Evolutionary conservation across 2,797 vertebrate genomes (phyloP).

Genomic region (Hemibagrus guttatus): DNA sequence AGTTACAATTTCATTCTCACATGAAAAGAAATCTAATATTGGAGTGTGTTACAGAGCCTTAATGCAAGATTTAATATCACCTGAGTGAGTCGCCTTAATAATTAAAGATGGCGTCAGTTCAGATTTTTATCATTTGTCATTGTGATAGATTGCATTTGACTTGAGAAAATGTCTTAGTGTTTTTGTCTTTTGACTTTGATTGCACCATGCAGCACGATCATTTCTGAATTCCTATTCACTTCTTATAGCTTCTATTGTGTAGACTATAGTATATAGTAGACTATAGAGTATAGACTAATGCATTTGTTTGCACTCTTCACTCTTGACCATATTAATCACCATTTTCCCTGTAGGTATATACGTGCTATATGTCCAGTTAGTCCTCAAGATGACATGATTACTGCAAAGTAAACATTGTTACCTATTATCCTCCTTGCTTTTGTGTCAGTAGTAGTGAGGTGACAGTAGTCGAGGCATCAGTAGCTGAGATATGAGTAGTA

Average conservation of each 20-base stretch:
- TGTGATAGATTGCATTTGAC: neutral
- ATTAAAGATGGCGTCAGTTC: conserved; percentile 2
- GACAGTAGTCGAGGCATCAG: no score
- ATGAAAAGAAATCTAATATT: neutral
- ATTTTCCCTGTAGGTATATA: neutral
- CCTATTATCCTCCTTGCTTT: conserved; percentile 8
- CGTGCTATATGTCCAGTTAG: neutral
- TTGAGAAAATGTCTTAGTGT: neutral
- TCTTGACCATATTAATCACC: neutral
- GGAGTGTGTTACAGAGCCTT: neutral
- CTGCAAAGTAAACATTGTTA: neutral
- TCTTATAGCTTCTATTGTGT: neutral
- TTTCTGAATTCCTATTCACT: neutral
- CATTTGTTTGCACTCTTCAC: neutral
- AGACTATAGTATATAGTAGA: no score
- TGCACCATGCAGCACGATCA: neutral
- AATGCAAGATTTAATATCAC: conserved; percentile 10
- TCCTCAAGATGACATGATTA: neutral
- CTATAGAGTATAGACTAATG: no score
- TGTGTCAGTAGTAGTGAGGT: no score
- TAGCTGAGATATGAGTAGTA: no score
- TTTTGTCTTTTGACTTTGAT: neutral
- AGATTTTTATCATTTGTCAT: neutral
- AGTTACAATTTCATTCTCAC: neutral
- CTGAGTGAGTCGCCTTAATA: neutral